Evolutionary conservation across 1,140 invertebrate species (phyloP).

Genomic region (Panulirus ornatus): DNA sequence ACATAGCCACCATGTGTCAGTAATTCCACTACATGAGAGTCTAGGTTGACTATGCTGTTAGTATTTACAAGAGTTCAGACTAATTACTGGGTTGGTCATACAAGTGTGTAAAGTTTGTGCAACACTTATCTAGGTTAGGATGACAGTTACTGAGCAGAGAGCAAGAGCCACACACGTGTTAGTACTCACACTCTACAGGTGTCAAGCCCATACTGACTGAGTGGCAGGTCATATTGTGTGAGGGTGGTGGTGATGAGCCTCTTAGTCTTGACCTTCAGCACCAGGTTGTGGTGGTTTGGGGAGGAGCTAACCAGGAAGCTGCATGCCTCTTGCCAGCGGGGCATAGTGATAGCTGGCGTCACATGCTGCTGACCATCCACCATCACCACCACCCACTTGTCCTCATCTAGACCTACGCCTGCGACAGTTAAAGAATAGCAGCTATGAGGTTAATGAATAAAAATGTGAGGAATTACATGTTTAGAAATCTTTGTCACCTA

Average conservation of each 20-base stretch:
- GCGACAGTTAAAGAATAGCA: neutral
- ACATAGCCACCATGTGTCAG: too few species aligned
- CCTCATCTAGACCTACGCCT: slow-evolving; percentile 77
- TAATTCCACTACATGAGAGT: too few species aligned
- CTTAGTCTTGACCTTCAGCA: slow-evolving; percentile 80
- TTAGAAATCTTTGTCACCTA: too few species aligned
- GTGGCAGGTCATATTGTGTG: slow-evolving; percentile 79
- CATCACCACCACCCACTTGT: slow-evolving; percentile 79
- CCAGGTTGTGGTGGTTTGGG: slow-evolving; percentile 79
- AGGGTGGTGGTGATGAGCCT: slow-evolving; percentile 80
- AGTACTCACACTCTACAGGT: slow-evolving; percentile 79
- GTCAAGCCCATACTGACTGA: slow-evolving; percentile 80
- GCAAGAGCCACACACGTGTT: slow-evolving; percentile 8
- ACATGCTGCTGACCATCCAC: slow-evolving; percentile 79
- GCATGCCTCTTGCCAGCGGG: slow-evolving; percentile 80
- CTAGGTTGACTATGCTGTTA: too few species aligned
- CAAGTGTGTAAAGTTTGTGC: too few species aligned
- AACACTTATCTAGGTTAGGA: too few species aligned
- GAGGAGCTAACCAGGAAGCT: slow-evolving; percentile 80
- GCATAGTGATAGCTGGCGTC: slow-evolving; percentile 77
- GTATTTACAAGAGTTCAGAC: too few species aligned
- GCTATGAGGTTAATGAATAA: too few species aligned
- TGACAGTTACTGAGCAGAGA: neutral
- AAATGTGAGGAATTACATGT: too few species aligned
- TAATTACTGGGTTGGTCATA: too few species aligned